Percentiles rank a stretch among this genome's conserved stretches.
Evolutionary conservation across 2,113 vertebrate genomes (phyloP).

Genomic region (Tor tambroides): DNA sequence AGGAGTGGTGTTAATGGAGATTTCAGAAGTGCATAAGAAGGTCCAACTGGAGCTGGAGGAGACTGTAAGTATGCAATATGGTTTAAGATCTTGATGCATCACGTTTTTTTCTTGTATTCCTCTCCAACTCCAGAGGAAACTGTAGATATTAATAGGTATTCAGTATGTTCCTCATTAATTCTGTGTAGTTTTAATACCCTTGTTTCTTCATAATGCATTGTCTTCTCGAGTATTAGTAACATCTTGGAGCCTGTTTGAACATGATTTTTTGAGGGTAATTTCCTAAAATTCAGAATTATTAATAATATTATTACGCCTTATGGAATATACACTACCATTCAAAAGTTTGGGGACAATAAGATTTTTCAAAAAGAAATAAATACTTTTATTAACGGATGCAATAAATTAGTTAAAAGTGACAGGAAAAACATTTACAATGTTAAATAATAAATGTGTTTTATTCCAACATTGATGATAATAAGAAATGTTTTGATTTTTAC

Average conservation of each 20-base stretch:
- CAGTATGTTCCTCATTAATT: neutral
- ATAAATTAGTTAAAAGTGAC: too few relatives aligned
- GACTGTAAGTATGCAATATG: constrained; percentile 80
- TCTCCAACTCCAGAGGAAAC: neutral
- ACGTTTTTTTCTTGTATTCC: neutral
- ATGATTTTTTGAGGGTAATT: neutral
- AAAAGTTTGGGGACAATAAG: neutral
- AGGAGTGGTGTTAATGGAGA: constrained; percentile 93
- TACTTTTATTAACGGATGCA: too few relatives aligned
- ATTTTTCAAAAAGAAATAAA: neutral
- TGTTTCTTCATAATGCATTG: neutral
- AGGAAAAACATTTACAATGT: too few relatives aligned
- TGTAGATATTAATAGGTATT: neutral
- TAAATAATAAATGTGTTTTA: too few relatives aligned
- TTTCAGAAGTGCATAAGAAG: constrained; percentile 88
- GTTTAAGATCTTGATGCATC: neutral
- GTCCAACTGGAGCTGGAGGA: constrained; percentile 89
- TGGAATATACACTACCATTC: neutral
- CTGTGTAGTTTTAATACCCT: too few relatives aligned
- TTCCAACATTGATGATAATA: too few relatives aligned
- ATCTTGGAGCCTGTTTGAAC: neutral
- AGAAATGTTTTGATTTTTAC: too few relatives aligned
- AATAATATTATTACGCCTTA: neutral
- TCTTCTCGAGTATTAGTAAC: neutral
- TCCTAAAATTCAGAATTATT: neutral